Base-by-base conservation (phyloP, 2,113 vertebrate species). In the Lophochroa leadbeateri region DNA sequence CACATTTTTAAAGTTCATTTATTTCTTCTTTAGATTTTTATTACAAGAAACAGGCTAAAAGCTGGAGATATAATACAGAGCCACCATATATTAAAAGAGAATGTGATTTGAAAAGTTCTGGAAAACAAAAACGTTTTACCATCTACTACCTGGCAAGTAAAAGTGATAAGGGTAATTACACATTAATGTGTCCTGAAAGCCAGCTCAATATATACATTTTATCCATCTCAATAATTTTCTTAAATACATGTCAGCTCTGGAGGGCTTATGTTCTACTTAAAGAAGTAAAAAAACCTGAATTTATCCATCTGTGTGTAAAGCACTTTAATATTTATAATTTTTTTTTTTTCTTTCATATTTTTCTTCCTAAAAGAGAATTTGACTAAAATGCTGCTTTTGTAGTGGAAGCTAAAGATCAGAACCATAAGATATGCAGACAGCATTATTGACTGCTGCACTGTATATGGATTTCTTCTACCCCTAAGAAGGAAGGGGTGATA, bases 401-500 rank as follows among this genome's bases (percentile, higher is more conserved):
- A 37, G 27, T 37, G 8, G 49, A 75, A 52, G 6, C 4, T 47
- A 63, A 84, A 70, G 9, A 29, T 60, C 27, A 57, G 17, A 49
- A 33, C 17, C 49, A n/a, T 37, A 60, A 70, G 60, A n/a, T 71
- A 76, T 13, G 21, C 24, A 71, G 21, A 64, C 4, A 85, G 3
- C 8, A 43, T 14, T 52, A 39, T 16, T 44, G 5, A 53, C 57
- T 85, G n/a, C 6, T 77, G 41, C 12, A 55, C 11, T 55, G 9
- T 35, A 33, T 23, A 25, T 2, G 16, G 71, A 44, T 37, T 61
- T 18, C 7, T 80, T 46, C 23, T 43, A 21, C 41, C 10, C 46
- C 9, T 19, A 72, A 57, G 25, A 58, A 44, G 4, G 11, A 88
- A 46, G 0, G 0, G 31, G 6, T 37, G 43, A 49, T 24, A 6